Percentiles rank a stretch among this genome's conserved stretches.
Conservation (phyloP, 2,797 vertebrate species). For the Tangara arthus region DNA sequence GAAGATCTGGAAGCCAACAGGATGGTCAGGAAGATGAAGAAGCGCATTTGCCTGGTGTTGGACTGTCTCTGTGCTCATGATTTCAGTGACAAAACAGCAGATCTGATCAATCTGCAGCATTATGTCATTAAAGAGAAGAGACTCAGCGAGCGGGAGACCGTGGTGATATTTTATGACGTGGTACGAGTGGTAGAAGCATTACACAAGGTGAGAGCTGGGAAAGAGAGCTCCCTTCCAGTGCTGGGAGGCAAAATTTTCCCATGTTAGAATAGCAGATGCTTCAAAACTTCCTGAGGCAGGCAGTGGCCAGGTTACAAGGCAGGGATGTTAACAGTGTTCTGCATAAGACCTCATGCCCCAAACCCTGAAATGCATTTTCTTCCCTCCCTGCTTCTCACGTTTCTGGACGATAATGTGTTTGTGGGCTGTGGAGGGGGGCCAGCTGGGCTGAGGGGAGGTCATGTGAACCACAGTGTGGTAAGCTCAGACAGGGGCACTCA, state of each 20-base stretch:
- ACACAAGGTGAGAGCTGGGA: slow-evolving; percentile 85
- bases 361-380: not conserved
- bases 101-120: slow-evolving; percentile 99
- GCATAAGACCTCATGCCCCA: rapidly evolving
- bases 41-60: slow-evolving; percentile 95
- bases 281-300: not conserved
- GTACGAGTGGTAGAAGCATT: slow-evolving; percentile 97
- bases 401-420: not conserved
- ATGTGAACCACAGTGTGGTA: not conserved
- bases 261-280: rapidly evolving
- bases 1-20: slow-evolving; percentile 91
- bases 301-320: not conserved
- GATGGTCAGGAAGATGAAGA: slow-evolving; percentile 90
- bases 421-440: not conserved
- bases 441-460: not conserved
- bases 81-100: slow-evolving; percentile 96
- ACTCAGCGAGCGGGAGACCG: slow-evolving; percentile 93
- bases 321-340: not conserved
- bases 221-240: not conserved
- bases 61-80: slow-evolving; percentile 98
- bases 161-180: slow-evolving; percentile 98
- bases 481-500: not conserved
- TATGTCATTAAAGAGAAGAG: slow-evolving; percentile 99
- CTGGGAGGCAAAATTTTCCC: not conserved
- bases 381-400: not conserved